These are phyloP conservation scores for Sacculina carcini DNA, from an alignment of 2,888 invertebrate genomes.

Conservation along the genomic window DNA sequence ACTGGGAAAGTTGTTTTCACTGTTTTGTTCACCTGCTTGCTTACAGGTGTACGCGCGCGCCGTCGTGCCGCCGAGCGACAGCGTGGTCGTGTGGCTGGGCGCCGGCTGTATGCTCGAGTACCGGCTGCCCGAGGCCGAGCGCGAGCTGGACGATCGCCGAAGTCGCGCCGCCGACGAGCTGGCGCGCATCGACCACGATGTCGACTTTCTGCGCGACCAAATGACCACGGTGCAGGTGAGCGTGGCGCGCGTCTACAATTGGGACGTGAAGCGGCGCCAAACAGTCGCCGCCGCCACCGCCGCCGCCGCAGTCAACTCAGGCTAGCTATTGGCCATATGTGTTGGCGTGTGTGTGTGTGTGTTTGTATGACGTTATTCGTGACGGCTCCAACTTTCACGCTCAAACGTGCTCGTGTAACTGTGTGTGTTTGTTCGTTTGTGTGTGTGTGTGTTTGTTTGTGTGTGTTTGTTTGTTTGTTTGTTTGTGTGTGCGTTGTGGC, in stretches of 20 bases:
- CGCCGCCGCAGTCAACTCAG: slow-evolving; percentile 4
- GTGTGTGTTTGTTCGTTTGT: no score
- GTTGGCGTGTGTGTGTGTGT: no score
- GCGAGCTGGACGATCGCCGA: slow-evolving; percentile 30
- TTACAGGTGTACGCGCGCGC: slow-evolving; percentile 73
- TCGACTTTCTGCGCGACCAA: slow-evolving; percentile 83
- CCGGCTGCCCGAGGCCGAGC: slow-evolving; percentile 35
- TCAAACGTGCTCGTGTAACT: no score
- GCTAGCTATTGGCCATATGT: no score
- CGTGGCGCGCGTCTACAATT: slow-evolving; percentile 93
- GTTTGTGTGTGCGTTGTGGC: no score
- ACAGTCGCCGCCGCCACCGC: slow-evolving; percentile 19
- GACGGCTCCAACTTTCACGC: no score
- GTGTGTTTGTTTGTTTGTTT: no score
- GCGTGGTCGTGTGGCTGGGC: slow-evolving; percentile 40
- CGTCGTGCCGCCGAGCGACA: slow-evolving; percentile 60
- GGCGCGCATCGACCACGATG: slow-evolving; percentile 60
- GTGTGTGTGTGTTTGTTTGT: no score
- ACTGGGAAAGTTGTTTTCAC: no score
- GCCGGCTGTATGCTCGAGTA: slow-evolving; percentile 95
- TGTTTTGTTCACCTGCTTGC: no score
- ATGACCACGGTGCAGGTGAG: slow-evolving; percentile 96
- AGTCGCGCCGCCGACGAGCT: slow-evolving; percentile 57
- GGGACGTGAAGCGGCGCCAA: slow-evolving; percentile 81
- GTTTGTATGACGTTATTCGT: no score